A percentile compares a stretch with the other conserved stretches of the same genome.
Evolutionary conservation across 2,797 vertebrate species (phyloP).

Genomic region (Enteromius fasciolatus): DNA sequence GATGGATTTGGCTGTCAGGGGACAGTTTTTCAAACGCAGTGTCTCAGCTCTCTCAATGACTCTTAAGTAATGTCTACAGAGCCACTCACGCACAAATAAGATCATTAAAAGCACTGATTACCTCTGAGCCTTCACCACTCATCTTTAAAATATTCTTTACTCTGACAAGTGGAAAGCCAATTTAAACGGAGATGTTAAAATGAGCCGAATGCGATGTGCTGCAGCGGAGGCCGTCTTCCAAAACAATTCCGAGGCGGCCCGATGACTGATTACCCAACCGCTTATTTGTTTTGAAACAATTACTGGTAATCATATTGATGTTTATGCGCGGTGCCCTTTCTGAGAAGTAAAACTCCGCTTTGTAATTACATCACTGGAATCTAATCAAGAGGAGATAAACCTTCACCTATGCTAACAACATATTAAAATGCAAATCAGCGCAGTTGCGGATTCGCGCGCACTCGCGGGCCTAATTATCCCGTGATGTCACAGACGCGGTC

Average conservation of each 20-base stretch:
- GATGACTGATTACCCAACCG: constrained; percentile 62
- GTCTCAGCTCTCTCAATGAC: constrained; percentile 60
- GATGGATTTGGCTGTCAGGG: constrained; percentile 62
- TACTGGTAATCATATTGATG: constrained; percentile 67
- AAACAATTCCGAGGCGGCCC: constrained; percentile 60
- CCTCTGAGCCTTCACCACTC: constrained; percentile 63
- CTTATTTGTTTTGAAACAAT: constrained; percentile 66
- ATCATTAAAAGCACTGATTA: constrained; percentile 67
- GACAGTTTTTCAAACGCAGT: constrained; percentile 60
- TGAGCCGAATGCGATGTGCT: constrained; percentile 54
- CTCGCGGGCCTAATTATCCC: constrained; percentile 57
- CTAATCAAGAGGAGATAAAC: constrained; percentile 66
- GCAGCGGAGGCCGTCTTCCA: constrained; percentile 50
- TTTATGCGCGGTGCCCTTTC: constrained; percentile 63
- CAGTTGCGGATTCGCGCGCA: constrained; percentile 42
- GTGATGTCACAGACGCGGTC: constrained; percentile 58
- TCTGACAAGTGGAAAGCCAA: constrained; percentile 63
- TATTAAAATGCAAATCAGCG: constrained; percentile 65
- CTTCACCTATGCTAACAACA: constrained; percentile 65
- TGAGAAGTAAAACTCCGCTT: constrained; percentile 63
- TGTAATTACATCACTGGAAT: constrained; percentile 67
- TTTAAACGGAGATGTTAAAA: constrained; percentile 65
- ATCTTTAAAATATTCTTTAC: constrained; percentile 65
- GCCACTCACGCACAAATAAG: constrained; percentile 65
- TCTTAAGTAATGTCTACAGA: constrained; percentile 65